A percentile compares a stretch with the other conserved stretches of the same genome.
Evolutionary conservation across 2,888 invertebrate species (phyloP).

Genomic region (Acanthosoma haemorrhoidale): DNA sequence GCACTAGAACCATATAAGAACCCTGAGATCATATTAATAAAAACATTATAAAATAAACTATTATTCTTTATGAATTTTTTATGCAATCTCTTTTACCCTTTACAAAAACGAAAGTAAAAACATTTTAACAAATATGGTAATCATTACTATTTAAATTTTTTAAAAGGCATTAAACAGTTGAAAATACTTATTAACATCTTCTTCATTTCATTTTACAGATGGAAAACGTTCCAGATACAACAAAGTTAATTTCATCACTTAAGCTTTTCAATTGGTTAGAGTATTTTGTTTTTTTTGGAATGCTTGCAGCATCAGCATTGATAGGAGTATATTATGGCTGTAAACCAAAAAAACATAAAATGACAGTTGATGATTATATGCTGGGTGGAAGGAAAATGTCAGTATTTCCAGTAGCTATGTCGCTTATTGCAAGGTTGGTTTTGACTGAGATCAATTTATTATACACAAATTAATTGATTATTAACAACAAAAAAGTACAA

Average conservation of each 20-base stretch:
- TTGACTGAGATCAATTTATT: neutral
- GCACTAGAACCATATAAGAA: too few relatives aligned
- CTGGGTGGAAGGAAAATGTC: constrained; percentile 31
- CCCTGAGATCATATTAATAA: too few relatives aligned
- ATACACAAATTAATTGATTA: too few relatives aligned
- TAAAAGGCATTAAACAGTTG: too few relatives aligned
- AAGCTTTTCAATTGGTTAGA: constrained; percentile 31
- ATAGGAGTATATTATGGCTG: constrained; percentile 31
- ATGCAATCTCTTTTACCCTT: too few relatives aligned
- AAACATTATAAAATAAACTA: too few relatives aligned
- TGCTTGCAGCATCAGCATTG: constrained; percentile 19
- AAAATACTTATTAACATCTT: too few relatives aligned
- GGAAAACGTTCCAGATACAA: neutral
- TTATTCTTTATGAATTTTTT: too few relatives aligned
- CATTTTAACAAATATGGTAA: too few relatives aligned
- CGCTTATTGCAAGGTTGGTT: constrained; percentile 30
- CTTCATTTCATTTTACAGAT: neutral
- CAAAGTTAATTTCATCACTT: neutral
- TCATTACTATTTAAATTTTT: too few relatives aligned
- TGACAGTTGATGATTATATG: constrained; percentile 26
- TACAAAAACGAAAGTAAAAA: too few relatives aligned
- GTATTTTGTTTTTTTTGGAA: constrained; percentile 27
- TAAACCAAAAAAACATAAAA: neutral
- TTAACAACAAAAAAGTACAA: too few relatives aligned
- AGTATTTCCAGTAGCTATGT: constrained; percentile 25